These are phyloP conservation scores for Myotis brandtii DNA, from an alignment of 2,113 vertebrate genomes.

Conservation along the genomic window DNA sequence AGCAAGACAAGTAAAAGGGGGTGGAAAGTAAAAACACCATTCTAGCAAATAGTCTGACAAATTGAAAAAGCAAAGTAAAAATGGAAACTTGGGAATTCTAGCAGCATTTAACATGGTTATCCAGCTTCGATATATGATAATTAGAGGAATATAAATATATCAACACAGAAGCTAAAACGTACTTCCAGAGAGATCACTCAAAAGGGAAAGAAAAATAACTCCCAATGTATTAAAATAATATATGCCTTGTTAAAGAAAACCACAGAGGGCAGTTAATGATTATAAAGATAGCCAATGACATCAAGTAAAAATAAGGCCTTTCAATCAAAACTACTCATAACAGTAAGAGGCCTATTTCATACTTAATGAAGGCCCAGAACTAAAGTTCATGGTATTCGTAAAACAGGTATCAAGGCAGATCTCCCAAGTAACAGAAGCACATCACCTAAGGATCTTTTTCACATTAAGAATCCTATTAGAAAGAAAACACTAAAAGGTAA, in stretches of 20 bases:
- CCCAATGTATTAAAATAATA: constrained; percentile 25
- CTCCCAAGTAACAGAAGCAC: constrained; percentile 85
- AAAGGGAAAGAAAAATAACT: neutral
- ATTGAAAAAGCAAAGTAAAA: constrained; percentile 25
- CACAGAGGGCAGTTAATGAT: constrained; percentile 48
- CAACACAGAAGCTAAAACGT: neutral
- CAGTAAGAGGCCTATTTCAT: constrained; percentile 90
- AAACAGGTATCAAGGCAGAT: constrained; percentile 87
- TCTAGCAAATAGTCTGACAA: neutral
- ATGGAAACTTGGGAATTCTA: neutral
- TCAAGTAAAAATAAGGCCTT: constrained; percentile 84
- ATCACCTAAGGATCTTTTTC: constrained; percentile 97
- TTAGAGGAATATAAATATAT: neutral
- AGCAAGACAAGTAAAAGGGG: neutral
- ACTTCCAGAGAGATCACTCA: neutral
- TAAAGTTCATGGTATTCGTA: constrained; percentile 89
- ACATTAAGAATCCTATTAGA: constrained; percentile 99
- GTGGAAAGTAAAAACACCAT: neutral
- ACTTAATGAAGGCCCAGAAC: constrained; percentile 89
- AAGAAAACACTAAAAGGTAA: constrained; percentile 99
- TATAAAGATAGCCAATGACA: constrained; percentile 62
- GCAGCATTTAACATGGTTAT: neutral
- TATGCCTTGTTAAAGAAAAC: constrained; percentile 30
- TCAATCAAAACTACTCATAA: constrained; percentile 88
- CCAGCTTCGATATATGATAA: neutral